Conservation (phyloP, 2,797 vertebrate genomes). For the Coracias cyanogaster region DNA sequence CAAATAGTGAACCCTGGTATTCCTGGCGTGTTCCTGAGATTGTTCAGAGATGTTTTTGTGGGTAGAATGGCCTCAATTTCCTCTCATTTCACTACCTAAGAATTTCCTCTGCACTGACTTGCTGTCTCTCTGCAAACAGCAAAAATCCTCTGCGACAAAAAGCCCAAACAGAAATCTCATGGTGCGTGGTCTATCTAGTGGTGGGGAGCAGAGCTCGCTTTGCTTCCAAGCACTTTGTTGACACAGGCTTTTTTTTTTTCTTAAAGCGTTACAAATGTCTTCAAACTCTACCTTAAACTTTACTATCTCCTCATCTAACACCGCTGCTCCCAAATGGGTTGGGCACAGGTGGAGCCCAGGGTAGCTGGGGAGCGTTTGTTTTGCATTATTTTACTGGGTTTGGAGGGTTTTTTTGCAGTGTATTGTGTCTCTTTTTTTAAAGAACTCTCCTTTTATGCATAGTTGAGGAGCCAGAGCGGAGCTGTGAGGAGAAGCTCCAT, state of each 20-base stretch:
- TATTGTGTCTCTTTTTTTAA: neutral
- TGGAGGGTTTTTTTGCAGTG: neutral
- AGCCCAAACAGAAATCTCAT: neutral
- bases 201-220: neutral
- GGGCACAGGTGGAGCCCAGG: neutral
- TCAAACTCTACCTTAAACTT: neutral
- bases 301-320: neutral
- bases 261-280: neutral
- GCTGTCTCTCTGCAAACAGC: neutral
- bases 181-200: neutral
- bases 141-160: constrained; percentile 15
- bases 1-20: neutral
- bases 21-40: neutral
- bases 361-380: neutral
- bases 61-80: constrained; percentile 24
- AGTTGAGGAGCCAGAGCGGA: neutral
- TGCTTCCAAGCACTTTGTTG: constrained; percentile 20
- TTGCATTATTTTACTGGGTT: neutral
- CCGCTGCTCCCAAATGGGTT: neutral
- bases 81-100: constrained; percentile 50
- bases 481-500: neutral
- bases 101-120: constrained; percentile 57
- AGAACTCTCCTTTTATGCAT: constrained; percentile 35
- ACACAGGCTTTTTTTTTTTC: neutral
- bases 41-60: constrained; percentile 36